These are phyloP conservation scores for Ceratina australensis DNA, from an alignment of 1,140 invertebrate genomes.

Conservation along the genomic window DNA sequence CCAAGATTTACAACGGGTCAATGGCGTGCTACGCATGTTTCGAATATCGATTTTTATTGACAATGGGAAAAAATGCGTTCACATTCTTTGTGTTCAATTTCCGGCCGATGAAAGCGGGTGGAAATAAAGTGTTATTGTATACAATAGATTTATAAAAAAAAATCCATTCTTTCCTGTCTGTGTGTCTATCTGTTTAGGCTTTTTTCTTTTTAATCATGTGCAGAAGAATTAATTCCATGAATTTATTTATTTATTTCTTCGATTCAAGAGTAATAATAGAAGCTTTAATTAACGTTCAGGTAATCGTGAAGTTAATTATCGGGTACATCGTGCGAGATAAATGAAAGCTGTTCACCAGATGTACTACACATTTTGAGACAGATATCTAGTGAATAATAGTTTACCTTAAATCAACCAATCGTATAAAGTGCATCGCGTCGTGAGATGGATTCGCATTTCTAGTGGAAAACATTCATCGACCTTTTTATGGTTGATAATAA, in stretches of 20 bases:
- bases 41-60: not conserved
- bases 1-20: not conserved
- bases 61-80: not conserved
- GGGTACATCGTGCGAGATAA: not conserved
- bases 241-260: not conserved
- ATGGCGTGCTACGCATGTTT: not conserved
- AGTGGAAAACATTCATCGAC: too few relatives aligned
- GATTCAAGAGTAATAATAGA: not conserved
- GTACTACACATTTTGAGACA: too few relatives aligned
- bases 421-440: too few relatives aligned
- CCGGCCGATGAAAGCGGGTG: not conserved
- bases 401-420: too few relatives aligned
- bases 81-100: not conserved
- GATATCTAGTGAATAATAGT: too few relatives aligned
- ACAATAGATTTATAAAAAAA: too few relatives aligned
- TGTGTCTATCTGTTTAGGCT: not conserved
- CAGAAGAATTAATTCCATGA: not conserved
- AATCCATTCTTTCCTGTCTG: too few relatives aligned
- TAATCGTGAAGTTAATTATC: slow-evolving; percentile 16
- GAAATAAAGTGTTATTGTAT: not conserved
- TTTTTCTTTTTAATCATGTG: not conserved
- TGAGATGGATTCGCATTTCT: too few relatives aligned
- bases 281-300: not conserved
- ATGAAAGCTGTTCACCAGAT: slow-evolving; percentile 10
- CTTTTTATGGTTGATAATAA: too few relatives aligned